Conservation (phyloP, 2,888 invertebrate genomes). For the Temnothorax unifasciatus region DNA sequence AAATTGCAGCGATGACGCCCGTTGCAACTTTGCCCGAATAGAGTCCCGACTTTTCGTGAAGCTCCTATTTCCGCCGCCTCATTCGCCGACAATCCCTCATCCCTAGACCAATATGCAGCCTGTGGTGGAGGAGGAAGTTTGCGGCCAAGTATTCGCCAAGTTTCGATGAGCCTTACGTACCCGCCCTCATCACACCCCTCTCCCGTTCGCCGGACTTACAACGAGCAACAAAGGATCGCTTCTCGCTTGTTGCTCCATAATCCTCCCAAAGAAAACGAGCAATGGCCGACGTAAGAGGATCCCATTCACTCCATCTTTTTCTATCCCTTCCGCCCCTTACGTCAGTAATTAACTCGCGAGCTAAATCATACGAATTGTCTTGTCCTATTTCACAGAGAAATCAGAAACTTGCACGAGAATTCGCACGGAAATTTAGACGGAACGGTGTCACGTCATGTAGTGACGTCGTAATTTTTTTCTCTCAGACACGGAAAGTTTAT, state of each 20-base stretch:
- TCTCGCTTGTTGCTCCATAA: constrained; percentile 78
- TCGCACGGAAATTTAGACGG: background rate
- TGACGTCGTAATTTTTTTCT: background rate
- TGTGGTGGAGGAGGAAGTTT: constrained; percentile 70
- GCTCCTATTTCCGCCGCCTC: constrained; percentile 54
- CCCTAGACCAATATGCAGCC: constrained; percentile 70
- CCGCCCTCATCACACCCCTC: constrained; percentile 53
- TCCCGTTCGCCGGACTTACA: constrained; percentile 50
- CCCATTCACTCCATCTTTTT: constrained; percentile 11
- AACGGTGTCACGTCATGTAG: background rate
- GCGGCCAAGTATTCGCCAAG: constrained; percentile 75
- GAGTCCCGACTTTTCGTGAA: constrained; percentile 66
- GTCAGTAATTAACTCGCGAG: constrained; percentile 67
- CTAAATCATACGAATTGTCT: constrained; percentile 47
- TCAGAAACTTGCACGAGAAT: background rate
- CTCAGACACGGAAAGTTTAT: background rate
- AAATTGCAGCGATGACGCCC: constrained; percentile 27
- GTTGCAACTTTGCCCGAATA: constrained; percentile 31
- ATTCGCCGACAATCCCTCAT: constrained; percentile 60
- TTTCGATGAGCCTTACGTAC: constrained; percentile 75
- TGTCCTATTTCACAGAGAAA: background rate
- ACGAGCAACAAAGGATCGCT: constrained; percentile 79
- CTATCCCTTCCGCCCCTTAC: constrained; percentile 53
- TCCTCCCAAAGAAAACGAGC: constrained; percentile 70
- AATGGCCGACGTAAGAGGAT: constrained; percentile 63